These are phyloP conservation scores for Stigmatopora argus DNA, from an alignment of 2,113 vertebrate species.

Conservation along the genomic window DNA sequence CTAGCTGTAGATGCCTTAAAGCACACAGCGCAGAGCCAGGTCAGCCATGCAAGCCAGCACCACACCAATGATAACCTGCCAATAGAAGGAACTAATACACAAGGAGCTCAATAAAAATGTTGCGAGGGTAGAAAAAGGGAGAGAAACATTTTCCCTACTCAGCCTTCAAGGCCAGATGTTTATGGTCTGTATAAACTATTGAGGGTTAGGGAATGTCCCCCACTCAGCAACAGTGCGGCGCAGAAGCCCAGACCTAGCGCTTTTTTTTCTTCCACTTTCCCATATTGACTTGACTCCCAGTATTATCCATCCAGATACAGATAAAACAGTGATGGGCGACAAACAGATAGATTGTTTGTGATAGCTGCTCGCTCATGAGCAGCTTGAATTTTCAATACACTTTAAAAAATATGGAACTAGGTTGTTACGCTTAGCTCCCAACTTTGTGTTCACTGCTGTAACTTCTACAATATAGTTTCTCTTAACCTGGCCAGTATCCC, in stretches of 20 bases:
- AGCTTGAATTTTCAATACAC: constrained; percentile 44
- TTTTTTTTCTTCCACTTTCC: constrained; percentile 30
- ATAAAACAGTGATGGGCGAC: constrained; percentile 61
- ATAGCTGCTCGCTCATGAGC: constrained; percentile 54
- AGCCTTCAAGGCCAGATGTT: constrained; percentile 70
- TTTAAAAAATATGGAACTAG: background rate
- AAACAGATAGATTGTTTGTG: constrained; percentile 63
- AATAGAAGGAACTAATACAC: constrained; percentile 67
- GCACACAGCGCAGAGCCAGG: constrained; percentile 52
- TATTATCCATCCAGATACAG: constrained; percentile 65
- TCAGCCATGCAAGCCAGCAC: constrained; percentile 47
- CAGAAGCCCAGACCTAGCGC: constrained; percentile 67
- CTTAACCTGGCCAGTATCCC: constrained; percentile 22
- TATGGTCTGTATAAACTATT: constrained; percentile 76
- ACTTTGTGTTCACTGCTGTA: background rate
- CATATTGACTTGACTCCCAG: constrained; percentile 41
- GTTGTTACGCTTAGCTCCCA: background rate
- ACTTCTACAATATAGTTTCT: constrained; percentile 23
- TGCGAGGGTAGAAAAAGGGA: constrained; percentile 45
- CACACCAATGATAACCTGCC: constrained; percentile 69
- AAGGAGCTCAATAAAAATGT: constrained; percentile 63
- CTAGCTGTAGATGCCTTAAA: constrained; percentile 52
- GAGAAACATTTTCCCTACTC: constrained; percentile 61
- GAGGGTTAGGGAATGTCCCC: constrained; percentile 69
- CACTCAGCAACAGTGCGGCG: constrained; percentile 50